Evolutionary conservation across 2,113 vertebrate genomes (phyloP).

Genomic region (Rallus limicola): DNA sequence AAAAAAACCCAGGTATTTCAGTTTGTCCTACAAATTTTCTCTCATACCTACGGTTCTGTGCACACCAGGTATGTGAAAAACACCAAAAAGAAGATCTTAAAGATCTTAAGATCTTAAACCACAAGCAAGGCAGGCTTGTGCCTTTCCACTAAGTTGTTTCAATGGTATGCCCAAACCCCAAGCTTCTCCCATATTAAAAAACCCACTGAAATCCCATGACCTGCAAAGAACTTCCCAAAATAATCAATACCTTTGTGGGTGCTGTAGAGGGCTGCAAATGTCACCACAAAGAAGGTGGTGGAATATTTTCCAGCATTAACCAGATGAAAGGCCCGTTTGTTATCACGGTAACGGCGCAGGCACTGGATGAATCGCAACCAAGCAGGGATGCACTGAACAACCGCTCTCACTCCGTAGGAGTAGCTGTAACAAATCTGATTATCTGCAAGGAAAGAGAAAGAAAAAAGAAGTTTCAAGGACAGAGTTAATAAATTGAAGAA

Average conservation of each 20-base stretch:
- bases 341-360: constrained; percentile 96
- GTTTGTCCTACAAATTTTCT: neutral
- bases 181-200: neutral
- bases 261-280: constrained; percentile 91
- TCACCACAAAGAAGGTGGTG: constrained; percentile 98
- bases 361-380: constrained; percentile 99
- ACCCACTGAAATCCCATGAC: neutral
- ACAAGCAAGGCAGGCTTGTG: neutral
- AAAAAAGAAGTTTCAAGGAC: constrained; percentile 3
- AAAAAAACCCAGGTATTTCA: neutral
- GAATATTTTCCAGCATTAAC: constrained; percentile 98
- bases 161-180: neutral
- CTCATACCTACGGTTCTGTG: neutral
- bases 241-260: constrained; percentile 88
- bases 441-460: constrained; percentile 51
- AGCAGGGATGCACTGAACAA: constrained; percentile 97
- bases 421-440: constrained; percentile 87
- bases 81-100: neutral
- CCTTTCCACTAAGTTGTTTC: neutral
- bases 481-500: neutral
- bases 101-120: neutral
- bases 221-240: neutral
- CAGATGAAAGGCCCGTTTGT: constrained; percentile 95
- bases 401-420: constrained; percentile 91
- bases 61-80: neutral